Conservation (phyloP, 2,797 vertebrate species). For the Gallinago nigripennis region DNA sequence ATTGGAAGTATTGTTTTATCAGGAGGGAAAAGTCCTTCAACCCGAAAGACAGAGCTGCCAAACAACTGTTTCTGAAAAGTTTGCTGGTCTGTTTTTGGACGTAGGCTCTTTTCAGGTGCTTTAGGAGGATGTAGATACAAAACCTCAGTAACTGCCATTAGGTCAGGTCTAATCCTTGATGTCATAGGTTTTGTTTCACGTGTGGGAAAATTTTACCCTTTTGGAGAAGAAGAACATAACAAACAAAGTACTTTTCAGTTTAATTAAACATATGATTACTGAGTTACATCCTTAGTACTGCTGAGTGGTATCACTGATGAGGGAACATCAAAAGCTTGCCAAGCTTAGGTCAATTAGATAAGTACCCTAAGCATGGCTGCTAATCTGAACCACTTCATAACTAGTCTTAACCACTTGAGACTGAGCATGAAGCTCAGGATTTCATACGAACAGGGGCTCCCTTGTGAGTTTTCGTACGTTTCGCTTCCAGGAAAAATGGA, state of each 20-base stretch:
- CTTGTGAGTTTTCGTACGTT: neutral
- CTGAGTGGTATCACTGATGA: neutral
- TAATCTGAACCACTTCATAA: constrained; percentile 21
- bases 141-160: neutral
- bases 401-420: constrained; percentile 17
- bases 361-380: neutral
- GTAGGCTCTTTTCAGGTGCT: neutral
- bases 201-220: neutral
- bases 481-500: neutral
- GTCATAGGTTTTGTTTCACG: neutral
- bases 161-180: neutral
- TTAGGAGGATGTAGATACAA: neutral
- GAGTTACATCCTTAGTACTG: neutral
- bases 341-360: neutral
- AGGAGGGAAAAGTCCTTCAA: neutral
- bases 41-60: neutral
- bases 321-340: neutral
- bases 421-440: neutral
- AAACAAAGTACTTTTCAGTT: neutral
- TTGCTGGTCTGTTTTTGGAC: neutral
- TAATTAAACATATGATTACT: constrained; percentile 9
- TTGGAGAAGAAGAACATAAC: neutral
- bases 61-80: neutral
- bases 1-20: neutral
- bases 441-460: neutral